Percentiles rank a stretch among this genome's conserved stretches.
Conservation (phyloP, 2,113 vertebrate genomes). For the Pimephales promelas region DNA sequence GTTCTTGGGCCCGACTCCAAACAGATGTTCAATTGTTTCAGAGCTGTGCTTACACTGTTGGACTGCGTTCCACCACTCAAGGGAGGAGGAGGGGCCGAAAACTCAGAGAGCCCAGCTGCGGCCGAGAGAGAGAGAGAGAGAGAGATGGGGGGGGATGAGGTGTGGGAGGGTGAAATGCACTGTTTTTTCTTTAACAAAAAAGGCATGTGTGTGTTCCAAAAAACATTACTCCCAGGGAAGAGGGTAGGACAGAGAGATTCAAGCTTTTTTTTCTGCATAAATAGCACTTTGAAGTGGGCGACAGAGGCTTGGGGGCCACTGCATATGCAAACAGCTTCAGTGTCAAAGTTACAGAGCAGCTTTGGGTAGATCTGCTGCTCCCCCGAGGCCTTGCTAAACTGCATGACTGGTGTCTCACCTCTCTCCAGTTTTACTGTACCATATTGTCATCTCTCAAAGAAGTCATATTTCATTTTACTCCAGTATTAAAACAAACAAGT, state of each 20-base stretch:
- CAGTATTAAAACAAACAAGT: neutral
- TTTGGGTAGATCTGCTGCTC: constrained; percentile 55
- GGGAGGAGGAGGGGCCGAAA: constrained; percentile 74
- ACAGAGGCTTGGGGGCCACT: constrained; percentile 43
- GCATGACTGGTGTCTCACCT: constrained; percentile 7
- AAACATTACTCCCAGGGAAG: constrained; percentile 68
- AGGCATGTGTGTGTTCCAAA: constrained; percentile 48
- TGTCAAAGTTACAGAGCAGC: constrained; percentile 63
- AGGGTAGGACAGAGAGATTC: constrained; percentile 75
- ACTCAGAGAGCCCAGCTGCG: constrained; percentile 83
- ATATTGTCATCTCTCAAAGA: neutral
- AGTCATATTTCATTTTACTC: neutral
- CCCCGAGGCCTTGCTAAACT: neutral
- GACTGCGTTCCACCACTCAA: constrained; percentile 82
- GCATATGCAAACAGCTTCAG: constrained; percentile 59
- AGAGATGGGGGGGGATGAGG: constrained; percentile 17
- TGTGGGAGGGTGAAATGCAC: constrained; percentile 1
- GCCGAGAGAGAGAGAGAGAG: constrained; percentile 56
- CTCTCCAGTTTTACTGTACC: neutral
- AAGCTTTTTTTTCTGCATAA: constrained; percentile 77
- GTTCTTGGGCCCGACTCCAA: constrained; percentile 82
- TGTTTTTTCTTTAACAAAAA: constrained; percentile 40
- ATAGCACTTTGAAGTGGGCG: constrained; percentile 80
- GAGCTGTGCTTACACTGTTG: constrained; percentile 88
- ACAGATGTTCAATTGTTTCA: constrained; percentile 93